Conservation (phyloP, 2,113 vertebrate genomes). For the Microcebus lehilahytsara region DNA sequence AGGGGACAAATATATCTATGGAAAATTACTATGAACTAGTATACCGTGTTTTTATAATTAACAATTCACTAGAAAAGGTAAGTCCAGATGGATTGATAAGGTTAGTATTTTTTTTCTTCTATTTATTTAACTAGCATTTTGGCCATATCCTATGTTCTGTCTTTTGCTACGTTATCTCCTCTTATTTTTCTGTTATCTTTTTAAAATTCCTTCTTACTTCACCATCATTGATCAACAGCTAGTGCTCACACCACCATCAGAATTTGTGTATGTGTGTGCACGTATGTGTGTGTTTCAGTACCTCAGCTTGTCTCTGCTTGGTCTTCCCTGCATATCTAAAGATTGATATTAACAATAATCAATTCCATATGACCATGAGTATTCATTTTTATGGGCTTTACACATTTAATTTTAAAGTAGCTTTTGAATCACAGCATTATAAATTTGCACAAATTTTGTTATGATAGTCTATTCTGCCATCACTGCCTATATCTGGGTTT, state of each 20-base stretch:
- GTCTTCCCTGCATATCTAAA: neutral
- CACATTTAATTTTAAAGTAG: neutral
- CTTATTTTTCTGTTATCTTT: neutral
- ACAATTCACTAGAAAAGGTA: slow-evolving; percentile 79
- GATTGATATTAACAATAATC: neutral
- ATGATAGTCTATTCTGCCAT: neutral
- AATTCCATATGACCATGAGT: neutral
- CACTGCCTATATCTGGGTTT: neutral
- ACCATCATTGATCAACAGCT: neutral
- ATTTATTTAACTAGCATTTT: neutral
- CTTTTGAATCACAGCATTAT: neutral
- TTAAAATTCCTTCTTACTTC: neutral
- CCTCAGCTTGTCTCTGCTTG: neutral
- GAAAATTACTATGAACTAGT: slow-evolving; percentile 81
- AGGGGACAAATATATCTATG: slow-evolving; percentile 74
- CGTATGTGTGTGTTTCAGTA: neutral
- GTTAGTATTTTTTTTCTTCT: neutral
- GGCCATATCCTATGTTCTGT: neutral
- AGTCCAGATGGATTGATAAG: slow-evolving; percentile 23
- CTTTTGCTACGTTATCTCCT: neutral
- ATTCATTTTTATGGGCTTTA: neutral
- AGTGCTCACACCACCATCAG: neutral
- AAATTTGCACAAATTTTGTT: neutral
- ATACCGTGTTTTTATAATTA: slow-evolving; percentile 81
- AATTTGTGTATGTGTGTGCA: neutral